A percentile compares a stretch with the other conserved stretches of the same genome.
Evolutionary conservation across 2,797 vertebrate genomes (phyloP).

Genomic region (Remorina albescens): DNA sequence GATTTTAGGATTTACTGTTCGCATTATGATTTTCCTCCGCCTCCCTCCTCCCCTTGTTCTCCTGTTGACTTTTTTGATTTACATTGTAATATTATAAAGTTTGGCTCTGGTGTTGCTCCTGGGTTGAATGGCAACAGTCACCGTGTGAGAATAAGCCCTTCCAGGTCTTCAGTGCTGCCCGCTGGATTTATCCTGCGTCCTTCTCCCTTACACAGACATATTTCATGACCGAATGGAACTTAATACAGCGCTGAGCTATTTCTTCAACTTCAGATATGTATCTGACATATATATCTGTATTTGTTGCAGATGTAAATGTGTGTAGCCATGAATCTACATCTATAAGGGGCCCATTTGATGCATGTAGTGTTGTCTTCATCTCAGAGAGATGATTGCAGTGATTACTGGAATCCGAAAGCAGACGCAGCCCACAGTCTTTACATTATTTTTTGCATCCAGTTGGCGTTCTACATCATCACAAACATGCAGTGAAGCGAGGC

Average conservation of each 20-base stretch:
- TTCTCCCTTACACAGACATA: slow-evolving; percentile 45
- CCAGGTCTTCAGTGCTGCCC: slow-evolving; percentile 18
- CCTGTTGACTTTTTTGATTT: slow-evolving; percentile 79
- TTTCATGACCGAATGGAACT: slow-evolving; percentile 48
- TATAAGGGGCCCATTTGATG: slow-evolving; percentile 40
- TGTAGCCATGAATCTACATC: slow-evolving; percentile 54
- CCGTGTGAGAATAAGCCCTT: slow-evolving; percentile 24
- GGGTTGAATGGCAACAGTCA: slow-evolving; percentile 27
- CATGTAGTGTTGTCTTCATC: slow-evolving; percentile 5
- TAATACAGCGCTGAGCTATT: slow-evolving; percentile 59
- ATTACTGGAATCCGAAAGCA: slow-evolving; percentile 23
- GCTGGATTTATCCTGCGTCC: slow-evolving; percentile 49
- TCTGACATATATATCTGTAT: slow-evolving; percentile 53
- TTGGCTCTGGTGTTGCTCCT: slow-evolving; percentile 49
- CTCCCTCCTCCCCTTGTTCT: slow-evolving; percentile 25
- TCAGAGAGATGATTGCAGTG: too few relatives aligned
- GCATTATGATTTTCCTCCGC: slow-evolving; percentile 46
- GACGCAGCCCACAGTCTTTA: background rate
- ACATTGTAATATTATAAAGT: slow-evolving; percentile 67
- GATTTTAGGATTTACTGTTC: slow-evolving; percentile 87
- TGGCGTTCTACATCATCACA: background rate
- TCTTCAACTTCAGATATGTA: slow-evolving; percentile 42
- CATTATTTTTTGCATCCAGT: slow-evolving; percentile 2
- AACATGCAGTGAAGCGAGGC: background rate
- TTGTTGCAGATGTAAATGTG: slow-evolving; percentile 26